Conservation (phyloP, 1,140 invertebrate species). For the Eumeta japonica region DNA sequence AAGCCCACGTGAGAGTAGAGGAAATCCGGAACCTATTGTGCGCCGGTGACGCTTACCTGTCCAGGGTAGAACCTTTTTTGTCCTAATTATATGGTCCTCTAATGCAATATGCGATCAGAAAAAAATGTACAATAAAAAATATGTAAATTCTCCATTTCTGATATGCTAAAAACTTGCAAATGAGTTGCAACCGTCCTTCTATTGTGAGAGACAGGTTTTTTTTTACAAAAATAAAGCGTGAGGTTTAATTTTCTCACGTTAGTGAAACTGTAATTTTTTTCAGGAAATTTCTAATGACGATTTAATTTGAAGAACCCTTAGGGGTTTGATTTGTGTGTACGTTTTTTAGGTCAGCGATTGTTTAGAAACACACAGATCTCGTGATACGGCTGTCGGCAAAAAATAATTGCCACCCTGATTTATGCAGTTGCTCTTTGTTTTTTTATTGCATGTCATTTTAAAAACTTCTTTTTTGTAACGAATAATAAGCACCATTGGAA, state of each 20-base stretch:
- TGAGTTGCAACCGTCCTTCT: slow-evolving; percentile 40
- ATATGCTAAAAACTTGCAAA: slow-evolving; percentile 32
- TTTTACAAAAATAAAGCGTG: slow-evolving; percentile 24
- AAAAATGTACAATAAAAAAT: slow-evolving; percentile 18
- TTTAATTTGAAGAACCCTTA: slow-evolving; percentile 56
- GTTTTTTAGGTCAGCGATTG: slow-evolving; percentile 33
- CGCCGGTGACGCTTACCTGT: slow-evolving; percentile 48
- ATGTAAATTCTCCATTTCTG: too few relatives aligned
- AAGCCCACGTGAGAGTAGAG: slow-evolving; percentile 55
- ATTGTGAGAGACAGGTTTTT: too few relatives aligned
- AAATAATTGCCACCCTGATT: slow-evolving; percentile 52
- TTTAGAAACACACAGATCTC: slow-evolving; percentile 51
- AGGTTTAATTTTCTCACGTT: slow-evolving; percentile 55
- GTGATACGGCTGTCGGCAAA: slow-evolving; percentile 51
- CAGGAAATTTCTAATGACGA: slow-evolving; percentile 48
- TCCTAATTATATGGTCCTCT: slow-evolving; percentile 44
- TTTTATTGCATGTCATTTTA: too few relatives aligned
- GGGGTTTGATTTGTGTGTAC: slow-evolving; percentile 46
- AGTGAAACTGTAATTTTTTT: slow-evolving; percentile 32
- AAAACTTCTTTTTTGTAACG: too few relatives aligned
- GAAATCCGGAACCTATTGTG: slow-evolving; percentile 52
- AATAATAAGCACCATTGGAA: too few relatives aligned
- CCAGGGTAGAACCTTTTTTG: slow-evolving; percentile 43
- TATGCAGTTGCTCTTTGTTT: slow-evolving; percentile 30
- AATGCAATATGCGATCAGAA: slow-evolving; percentile 10